Evolutionary conservation across 1,140 invertebrate species (phyloP), one percentile per base, ranked within the genome.

Genomic region (Lepidurus couesii): DNA sequence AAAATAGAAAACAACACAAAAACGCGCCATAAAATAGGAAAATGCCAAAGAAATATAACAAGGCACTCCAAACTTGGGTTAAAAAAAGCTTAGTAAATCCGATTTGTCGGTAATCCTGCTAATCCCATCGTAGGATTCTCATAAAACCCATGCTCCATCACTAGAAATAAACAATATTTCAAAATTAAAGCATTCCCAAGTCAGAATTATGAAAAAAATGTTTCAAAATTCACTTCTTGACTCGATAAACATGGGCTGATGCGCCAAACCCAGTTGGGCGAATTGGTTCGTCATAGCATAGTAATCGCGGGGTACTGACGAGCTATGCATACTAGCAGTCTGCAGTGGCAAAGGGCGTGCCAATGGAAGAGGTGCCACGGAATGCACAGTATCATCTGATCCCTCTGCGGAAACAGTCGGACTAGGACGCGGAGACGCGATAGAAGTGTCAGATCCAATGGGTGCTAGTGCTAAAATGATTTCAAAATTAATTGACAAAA

Each of bases 271-370:
- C 21, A 65, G 13, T 8, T 65, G 53, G 16, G 53, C n/a, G 53
- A 65, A 65, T 65, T 65, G 53, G 53, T 65, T 65, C 16, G 53
- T 21, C 53, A 65, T 65, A 7, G 53, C 53, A 16, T 65, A 65
- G 8, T n/a, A 65, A 16, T 65, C 53, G 21, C 21, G 53, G 13
- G 53, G 21, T 13, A 13, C 53, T 65, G 53, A 21, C 16, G 53
- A 21, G 21, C 53, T 65, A 7, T 13, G 53, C 6, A 65, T 4
- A 16, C 1, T 65, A 65, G 9, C 53, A 65, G 21, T 65, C 53
- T 13, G 53, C n/a, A 65, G 4, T n/a, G 9, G 8, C 53, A 65
- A 11, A 65, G 53, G 13, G n/a, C 53, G 53, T 9, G 53, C 13
- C n/a, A 65, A 65, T 4, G 53, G 53, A 65, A 7, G 9, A 16